Evolutionary conservation across 2,797 vertebrate genomes (phyloP).

Genomic region (Acanthiza pusilla): DNA sequence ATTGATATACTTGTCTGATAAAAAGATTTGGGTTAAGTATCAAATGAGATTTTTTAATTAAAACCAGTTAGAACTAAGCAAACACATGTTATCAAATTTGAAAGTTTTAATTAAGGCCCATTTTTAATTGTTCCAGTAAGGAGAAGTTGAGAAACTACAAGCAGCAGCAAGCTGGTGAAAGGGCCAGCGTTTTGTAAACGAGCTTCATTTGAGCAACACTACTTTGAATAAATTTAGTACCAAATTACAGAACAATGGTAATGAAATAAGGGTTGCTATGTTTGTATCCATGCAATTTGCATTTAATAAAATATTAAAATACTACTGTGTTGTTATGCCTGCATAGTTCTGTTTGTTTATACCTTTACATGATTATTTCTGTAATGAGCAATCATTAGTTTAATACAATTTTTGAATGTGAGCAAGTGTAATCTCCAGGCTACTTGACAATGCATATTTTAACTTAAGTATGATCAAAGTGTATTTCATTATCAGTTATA

Average conservation of each 20-base stretch:
- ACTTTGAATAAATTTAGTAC: neutral
- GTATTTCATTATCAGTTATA: neutral
- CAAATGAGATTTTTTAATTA: neutral
- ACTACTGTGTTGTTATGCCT: neutral
- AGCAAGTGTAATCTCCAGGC: neutral
- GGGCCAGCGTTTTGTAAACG: neutral
- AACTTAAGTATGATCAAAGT: neutral
- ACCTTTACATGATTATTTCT: neutral
- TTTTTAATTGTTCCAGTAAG: neutral
- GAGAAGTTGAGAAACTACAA: neutral
- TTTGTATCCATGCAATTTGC: neutral
- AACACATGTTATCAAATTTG: neutral
- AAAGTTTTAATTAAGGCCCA: neutral
- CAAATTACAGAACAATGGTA: neutral
- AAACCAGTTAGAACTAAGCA: neutral
- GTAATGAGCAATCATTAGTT: neutral
- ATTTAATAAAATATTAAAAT: constrained; percentile 12
- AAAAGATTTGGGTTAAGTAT: neutral
- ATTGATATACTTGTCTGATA: neutral
- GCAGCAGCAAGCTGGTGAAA: neutral
- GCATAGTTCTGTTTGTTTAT: neutral
- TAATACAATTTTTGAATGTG: neutral
- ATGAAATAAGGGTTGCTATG: neutral
- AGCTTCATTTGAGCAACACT: neutral
- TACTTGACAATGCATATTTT: neutral